phyloP scores from a whole-genome alignment of 2,113 vertebrate genomes.

The Pterocles burchelli region DNA sequence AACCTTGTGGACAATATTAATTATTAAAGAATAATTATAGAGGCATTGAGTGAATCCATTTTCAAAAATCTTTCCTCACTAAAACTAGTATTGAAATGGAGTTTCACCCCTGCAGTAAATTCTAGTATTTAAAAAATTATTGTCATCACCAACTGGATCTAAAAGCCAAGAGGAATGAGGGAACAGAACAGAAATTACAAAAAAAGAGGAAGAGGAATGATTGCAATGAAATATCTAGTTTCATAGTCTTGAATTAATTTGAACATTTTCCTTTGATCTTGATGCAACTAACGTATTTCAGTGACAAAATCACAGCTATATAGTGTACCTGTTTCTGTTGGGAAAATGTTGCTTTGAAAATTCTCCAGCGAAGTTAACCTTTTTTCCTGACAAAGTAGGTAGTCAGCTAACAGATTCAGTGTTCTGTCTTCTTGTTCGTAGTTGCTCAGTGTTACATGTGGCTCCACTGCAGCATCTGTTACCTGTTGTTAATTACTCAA shows the following conservation, averaged over 20 bases:
- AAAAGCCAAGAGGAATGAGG: not conserved
- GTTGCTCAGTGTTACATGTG: accelerated
- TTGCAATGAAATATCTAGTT: not conserved
- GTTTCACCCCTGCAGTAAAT: not conserved
- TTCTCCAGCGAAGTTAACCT: not conserved
- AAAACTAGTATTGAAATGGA: not conserved
- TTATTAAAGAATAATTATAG: not conserved
- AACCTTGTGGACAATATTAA: not conserved
- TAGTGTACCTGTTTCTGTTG: not conserved
- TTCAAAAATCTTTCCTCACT: not conserved
- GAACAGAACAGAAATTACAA: not conserved
- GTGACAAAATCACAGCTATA: not conserved
- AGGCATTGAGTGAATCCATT: not conserved
- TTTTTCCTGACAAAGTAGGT: not conserved
- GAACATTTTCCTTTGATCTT: not conserved
- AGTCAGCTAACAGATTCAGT: not conserved
- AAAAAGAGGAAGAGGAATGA: not conserved
- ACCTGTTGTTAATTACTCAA: not conserved
- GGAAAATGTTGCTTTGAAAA: not conserved
- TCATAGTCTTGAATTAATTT: not conserved
- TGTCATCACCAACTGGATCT: not conserved
- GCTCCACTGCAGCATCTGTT: not conserved
- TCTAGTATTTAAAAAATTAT: not conserved
- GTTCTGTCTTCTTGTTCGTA: not conserved
- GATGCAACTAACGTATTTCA: not conserved